phyloP scores from a whole-genome alignment of 2,888 invertebrate genomes.

The Anthrax anthrax region DNA sequence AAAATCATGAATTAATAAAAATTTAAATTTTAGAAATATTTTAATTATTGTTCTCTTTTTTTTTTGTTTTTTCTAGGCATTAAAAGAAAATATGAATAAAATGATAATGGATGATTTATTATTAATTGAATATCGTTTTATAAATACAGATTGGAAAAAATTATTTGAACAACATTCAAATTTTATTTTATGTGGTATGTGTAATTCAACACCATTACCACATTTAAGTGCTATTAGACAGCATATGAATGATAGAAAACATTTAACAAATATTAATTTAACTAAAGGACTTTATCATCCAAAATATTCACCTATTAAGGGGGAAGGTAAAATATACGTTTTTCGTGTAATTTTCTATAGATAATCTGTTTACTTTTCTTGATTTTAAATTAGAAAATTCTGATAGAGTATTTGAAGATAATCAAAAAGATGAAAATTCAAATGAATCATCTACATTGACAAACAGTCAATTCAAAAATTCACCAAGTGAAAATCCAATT shows the following conservation, averaged over 20 bases:
- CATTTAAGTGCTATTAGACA: not conserved
- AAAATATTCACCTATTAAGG: not conserved
- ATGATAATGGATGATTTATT: slow-evolving; percentile 1
- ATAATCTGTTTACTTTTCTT: too few relatives aligned
- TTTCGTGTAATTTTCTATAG: too few relatives aligned
- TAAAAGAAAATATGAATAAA: slow-evolving; percentile 1
- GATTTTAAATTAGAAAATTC: too few relatives aligned
- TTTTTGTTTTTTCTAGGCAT: not conserved
- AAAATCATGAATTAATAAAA: too few relatives aligned
- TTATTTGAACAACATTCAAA: not conserved
- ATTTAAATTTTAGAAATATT: too few relatives aligned
- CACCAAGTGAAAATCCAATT: too few relatives aligned
- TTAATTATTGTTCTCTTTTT: not conserved
- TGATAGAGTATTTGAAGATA: too few relatives aligned
- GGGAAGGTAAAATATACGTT: too few relatives aligned
- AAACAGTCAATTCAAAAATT: too few relatives aligned
- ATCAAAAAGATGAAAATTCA: too few relatives aligned
- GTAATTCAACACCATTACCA: not conserved
- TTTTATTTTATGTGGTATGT: slow-evolving; percentile 1
- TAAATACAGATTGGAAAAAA: slow-evolving; percentile 1
- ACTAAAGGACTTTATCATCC: slow-evolving; percentile 3
- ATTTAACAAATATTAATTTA: not conserved
- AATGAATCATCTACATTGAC: too few relatives aligned
- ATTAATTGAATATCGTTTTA: slow-evolving; percentile 3
- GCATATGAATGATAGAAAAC: slow-evolving; percentile 1